These are phyloP conservation scores for Heterocephalus glaber DNA, from an alignment of 2,113 vertebrate genomes.

Conservation along the genomic window DNA sequence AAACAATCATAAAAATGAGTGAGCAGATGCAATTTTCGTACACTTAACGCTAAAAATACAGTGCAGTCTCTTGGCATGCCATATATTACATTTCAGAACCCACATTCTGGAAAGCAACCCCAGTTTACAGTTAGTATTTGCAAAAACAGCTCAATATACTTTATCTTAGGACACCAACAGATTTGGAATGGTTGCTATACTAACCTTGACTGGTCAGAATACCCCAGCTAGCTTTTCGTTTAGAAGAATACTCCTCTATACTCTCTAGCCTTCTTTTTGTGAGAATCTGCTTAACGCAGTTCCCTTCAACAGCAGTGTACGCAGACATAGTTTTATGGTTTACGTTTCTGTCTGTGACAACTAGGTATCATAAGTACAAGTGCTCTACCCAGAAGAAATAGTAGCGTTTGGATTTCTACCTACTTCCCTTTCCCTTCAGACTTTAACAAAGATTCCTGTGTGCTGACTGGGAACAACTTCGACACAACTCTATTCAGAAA, in stretches of 20 bases:
- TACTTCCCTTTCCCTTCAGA: slow-evolving; percentile 52
- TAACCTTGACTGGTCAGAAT: slow-evolving; percentile 98
- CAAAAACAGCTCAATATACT: slow-evolving; percentile 61
- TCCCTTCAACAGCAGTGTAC: slow-evolving; percentile 79
- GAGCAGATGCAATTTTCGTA: neutral
- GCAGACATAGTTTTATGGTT: slow-evolving; percentile 85
- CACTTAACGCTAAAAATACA: neutral
- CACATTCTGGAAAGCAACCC: slow-evolving; percentile 47
- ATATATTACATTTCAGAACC: slow-evolving; percentile 34
- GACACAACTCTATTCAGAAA: slow-evolving; percentile 80
- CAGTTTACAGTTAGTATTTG: slow-evolving; percentile 65
- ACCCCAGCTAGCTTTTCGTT: slow-evolving; percentile 92
- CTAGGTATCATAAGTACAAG: slow-evolving; percentile 71
- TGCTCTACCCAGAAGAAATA: slow-evolving; percentile 60
- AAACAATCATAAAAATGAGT: neutral
- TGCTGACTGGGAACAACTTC: slow-evolving; percentile 78
- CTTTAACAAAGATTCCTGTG: slow-evolving; percentile 73
- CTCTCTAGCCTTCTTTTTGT: slow-evolving; percentile 84
- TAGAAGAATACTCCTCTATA: slow-evolving; percentile 82
- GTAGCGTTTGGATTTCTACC: slow-evolving; percentile 65
- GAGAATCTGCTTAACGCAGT: slow-evolving; percentile 77
- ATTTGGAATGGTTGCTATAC: slow-evolving; percentile 82
- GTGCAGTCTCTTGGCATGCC: neutral
- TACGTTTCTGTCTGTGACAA: slow-evolving; percentile 70
- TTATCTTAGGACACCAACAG: slow-evolving; percentile 4